Evolutionary conservation across 2,888 invertebrate species (phyloP).

Genomic region (Tiliacea aurago): DNA sequence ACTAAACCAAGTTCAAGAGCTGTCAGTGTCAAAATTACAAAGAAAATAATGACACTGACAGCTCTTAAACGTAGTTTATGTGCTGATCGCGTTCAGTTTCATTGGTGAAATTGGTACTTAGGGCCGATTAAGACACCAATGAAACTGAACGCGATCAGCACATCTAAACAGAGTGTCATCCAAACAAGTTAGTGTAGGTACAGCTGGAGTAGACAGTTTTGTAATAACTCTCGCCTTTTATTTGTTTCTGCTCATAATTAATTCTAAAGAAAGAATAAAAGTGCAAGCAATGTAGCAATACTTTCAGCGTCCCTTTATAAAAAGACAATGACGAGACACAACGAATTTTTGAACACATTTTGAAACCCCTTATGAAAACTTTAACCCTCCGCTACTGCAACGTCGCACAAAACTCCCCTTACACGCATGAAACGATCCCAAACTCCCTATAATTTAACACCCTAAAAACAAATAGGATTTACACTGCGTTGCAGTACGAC

Average conservation of each 20-base stretch:
- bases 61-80: no score
- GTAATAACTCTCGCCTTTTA: not conserved
- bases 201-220: not conserved
- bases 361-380: slow-evolving; percentile 39
- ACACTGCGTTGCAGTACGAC: slow-evolving; percentile 50
- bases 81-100: no score
- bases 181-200: no score
- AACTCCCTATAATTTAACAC: slow-evolving; percentile 46
- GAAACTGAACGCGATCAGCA: no score
- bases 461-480: slow-evolving; percentile 51
- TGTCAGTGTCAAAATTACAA: no score
- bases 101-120: no score
- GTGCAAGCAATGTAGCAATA: not conserved
- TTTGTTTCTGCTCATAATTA: not conserved
- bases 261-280: not conserved
- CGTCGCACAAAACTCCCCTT: slow-evolving; percentile 44
- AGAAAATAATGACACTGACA: no score
- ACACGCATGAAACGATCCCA: slow-evolving; percentile 33
- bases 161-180: no score
- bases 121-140: no score
- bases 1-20: no score
- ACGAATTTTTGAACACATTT: slow-evolving; percentile 14
- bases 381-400: slow-evolving; percentile 40
- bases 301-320: slow-evolving; percentile 3
- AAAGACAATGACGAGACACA: not conserved